Percentiles rank a stretch among this genome's conserved stretches.
phyloP scores from a whole-genome alignment of 2,113 vertebrate species.

The Hyperopisus bebe region DNA sequence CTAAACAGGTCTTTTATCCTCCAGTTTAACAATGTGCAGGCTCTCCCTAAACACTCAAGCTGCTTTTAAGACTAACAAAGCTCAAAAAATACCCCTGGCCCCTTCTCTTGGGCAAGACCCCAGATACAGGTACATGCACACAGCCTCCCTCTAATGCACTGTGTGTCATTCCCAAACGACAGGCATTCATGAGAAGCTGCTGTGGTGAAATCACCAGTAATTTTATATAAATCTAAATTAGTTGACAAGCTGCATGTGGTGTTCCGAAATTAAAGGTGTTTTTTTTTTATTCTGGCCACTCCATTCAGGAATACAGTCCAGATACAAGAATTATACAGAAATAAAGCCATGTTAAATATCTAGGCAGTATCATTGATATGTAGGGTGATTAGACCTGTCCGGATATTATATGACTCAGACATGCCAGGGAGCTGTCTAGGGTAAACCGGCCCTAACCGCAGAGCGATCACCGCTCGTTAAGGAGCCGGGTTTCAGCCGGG shows the following conservation, averaged over 20 bases:
- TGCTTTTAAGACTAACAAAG: background rate
- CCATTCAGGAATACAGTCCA: background rate
- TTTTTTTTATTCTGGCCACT: background rate
- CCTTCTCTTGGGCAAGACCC: background rate
- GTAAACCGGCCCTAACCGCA: background rate
- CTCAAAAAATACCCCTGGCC: background rate
- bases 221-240: background rate
- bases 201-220: background rate
- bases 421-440: background rate
- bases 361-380: background rate
- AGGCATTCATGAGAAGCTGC: background rate
- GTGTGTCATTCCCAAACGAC: background rate
- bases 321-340: background rate
- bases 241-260: background rate
- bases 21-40: background rate
- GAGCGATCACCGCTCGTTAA: background rate
- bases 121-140: background rate
- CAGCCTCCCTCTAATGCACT: background rate
- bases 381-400: background rate
- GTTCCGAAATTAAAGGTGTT: background rate
- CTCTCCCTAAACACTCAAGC: background rate
- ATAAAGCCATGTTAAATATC: background rate
- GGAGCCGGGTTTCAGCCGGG: background rate
- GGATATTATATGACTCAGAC: background rate
- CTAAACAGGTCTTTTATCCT: slow-evolving; percentile 18